Evolutionary conservation across 2,888 invertebrate species (phyloP), one percentile per base, ranked within the genome.

Genomic region (Nephrotoma flavescens): DNA sequence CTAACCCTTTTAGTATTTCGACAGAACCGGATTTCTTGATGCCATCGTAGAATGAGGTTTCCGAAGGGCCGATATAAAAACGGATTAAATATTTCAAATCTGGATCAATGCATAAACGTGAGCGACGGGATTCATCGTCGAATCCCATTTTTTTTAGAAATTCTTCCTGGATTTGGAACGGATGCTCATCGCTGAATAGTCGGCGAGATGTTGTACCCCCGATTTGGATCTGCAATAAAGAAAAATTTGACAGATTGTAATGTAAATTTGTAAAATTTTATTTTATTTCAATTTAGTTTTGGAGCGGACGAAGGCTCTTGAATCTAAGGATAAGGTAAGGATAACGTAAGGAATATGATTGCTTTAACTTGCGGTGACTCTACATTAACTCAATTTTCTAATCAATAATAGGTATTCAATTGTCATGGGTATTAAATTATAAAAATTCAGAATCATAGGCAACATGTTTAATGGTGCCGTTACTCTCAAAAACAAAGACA

Each of bases 71-170:
- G 9, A 93, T 92, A 89, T 94, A 93, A 92, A 94, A 94, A 85
- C 94, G 92, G 87, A 95, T 90, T 87, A 93, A 92, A 90, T 94
- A 93, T 83, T 94, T 92, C 87, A 95, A 90, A 89, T 94, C 94
- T 42, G 94, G 94, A 90, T 95, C 95, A 87, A 95, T 94, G 11
- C 94, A 94, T 87, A 95, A 91, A 83, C 95, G 92, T 44, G 93
- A 91, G 88, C 94, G 92, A 87, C 95, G 91, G 19, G 94, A 93
- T 88, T 92, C 90, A 86, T 94, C 94, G 86, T 91, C 91, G 92
- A 94, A 95, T 6, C 95, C 95, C 87, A 93, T 92, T 71, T 91
- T 92, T 86, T 92, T 92, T 87, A 95, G 91, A 90, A 93, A 93
- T 88, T 93, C 92, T 89, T 95, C 94, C 90, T 95, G 95, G 87